Percentiles rank a stretch among this genome's conserved stretches.
These are phyloP conservation scores for Phocoena phocoena DNA, from an alignment of 2,113 vertebrate genomes.

Conservation along the genomic window DNA sequence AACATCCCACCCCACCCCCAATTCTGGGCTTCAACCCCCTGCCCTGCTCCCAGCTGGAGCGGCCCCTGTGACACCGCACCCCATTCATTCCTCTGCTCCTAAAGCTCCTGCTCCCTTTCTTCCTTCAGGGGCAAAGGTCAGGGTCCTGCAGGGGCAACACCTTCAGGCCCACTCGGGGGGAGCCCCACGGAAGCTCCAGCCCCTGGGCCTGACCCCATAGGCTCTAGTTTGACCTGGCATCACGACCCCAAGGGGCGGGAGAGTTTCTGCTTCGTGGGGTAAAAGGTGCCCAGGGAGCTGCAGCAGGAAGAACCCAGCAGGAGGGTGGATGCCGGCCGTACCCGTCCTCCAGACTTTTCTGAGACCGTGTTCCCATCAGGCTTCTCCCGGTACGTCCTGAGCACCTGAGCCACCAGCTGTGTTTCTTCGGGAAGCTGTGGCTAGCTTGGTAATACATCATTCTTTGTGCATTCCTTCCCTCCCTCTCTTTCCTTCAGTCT, in stretches of 20 bases:
- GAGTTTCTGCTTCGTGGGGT: accelerated
- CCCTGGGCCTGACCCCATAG: neutral
- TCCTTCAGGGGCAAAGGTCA: neutral
- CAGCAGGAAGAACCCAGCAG: neutral
- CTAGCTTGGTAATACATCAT: neutral
- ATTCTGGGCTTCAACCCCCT: neutral
- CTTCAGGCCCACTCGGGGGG: accelerated
- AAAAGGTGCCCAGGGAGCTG: neutral
- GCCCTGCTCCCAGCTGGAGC: neutral
- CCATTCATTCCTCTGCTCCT: neutral
- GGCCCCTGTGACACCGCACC: neutral
- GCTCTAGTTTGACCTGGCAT: neutral
- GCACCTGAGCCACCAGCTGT: neutral
- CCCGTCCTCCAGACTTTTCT: neutral
- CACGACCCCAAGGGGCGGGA: no score
- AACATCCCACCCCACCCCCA: neutral
- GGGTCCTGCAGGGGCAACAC: neutral
- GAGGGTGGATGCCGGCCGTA: neutral
- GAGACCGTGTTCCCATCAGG: accelerated
- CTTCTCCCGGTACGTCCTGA: neutral
- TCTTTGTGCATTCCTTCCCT: neutral
- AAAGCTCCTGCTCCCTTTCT: neutral
- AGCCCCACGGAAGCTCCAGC: neutral
- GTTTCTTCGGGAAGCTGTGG: neutral
- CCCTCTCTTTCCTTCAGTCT: neutral